These are phyloP conservation scores for Drosophila athabasca DNA, from an alignment of 1,140 invertebrate genomes.

Conservation along the genomic window DNA sequence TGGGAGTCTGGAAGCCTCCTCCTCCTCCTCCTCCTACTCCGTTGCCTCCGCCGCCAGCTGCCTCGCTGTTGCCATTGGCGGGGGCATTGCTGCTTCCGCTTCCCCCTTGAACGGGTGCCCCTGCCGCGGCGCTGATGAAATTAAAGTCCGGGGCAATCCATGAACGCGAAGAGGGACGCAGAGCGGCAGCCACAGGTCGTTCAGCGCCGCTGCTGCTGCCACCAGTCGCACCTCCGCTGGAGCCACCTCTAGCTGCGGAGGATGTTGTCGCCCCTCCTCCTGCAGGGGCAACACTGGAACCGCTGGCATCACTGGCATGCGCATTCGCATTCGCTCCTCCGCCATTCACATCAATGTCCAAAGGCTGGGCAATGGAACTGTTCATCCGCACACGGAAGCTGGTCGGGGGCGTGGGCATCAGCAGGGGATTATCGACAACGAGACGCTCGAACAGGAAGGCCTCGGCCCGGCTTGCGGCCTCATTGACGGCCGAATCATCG, in stretches of 20 bases:
- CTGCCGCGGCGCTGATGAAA: constrained; percentile 33
- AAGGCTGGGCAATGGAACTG: constrained; percentile 58
- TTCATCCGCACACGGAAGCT: constrained; percentile 64
- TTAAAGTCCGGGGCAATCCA: constrained; percentile 69
- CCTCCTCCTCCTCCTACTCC: constrained; percentile 23
- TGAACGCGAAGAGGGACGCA: constrained; percentile 61
- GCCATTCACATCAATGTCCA: constrained; percentile 71
- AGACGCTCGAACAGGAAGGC: constrained; percentile 54
- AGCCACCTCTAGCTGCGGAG: neutral
- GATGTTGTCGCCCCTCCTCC: neutral
- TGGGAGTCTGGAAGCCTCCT: constrained; percentile 47
- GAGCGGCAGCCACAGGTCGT: constrained; percentile 21
- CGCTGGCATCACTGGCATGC: neutral
- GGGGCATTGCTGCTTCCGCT: constrained; percentile 2
- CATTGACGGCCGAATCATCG: constrained; percentile 10
- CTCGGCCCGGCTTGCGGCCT: constrained; percentile 12
- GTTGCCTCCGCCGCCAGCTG: neutral
- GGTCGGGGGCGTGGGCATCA: constrained; percentile 54
- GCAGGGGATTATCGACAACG: constrained; percentile 14
- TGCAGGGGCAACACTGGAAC: neutral
- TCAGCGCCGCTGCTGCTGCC: constrained; percentile 14
- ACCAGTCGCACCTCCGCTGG: neutral
- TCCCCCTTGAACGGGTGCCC: neutral
- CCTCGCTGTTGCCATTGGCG: neutral
- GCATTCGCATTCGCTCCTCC: neutral